phyloP scores from a whole-genome alignment of 2,797 vertebrate species.

The Hapalemur alaotrensis region DNA sequence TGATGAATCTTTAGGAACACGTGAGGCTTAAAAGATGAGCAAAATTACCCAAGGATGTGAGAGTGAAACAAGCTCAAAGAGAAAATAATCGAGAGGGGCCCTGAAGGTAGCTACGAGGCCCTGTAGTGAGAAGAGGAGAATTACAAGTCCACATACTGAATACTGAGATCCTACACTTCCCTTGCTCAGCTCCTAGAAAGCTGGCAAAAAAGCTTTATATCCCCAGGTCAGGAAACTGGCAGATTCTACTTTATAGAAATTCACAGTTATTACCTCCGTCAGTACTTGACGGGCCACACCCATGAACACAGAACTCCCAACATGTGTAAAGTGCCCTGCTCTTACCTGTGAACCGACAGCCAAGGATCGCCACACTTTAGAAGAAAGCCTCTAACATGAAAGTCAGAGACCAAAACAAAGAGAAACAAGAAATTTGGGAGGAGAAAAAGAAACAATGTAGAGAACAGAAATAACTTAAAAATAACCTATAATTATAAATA shows the following conservation, averaged over 20 bases:
- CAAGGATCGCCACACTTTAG: background rate
- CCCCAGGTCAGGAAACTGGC: background rate
- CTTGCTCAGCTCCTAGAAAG: background rate
- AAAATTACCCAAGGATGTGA: background rate
- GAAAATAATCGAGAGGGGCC: background rate
- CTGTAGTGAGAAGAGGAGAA: background rate
- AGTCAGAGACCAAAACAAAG: background rate
- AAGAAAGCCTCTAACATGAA: background rate
- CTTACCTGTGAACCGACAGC: background rate
- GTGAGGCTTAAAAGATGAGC: background rate
- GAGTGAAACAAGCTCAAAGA: background rate
- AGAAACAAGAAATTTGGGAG: background rate
- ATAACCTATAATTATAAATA: background rate
- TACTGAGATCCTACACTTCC: background rate
- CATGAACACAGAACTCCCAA: background rate
- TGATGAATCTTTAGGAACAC: background rate
- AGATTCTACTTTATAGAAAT: too few species aligned
- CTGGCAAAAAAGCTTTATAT: background rate
- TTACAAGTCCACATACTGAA: background rate
- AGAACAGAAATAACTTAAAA: background rate
- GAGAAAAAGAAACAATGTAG: background rate
- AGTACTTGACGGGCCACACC: background rate
- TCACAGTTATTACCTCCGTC: too few species aligned
- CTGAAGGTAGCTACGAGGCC: background rate
- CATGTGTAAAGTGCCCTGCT: background rate